Evolutionary conservation across 2,113 vertebrate genomes (phyloP).

Genomic region (Bos javanicus): DNA sequence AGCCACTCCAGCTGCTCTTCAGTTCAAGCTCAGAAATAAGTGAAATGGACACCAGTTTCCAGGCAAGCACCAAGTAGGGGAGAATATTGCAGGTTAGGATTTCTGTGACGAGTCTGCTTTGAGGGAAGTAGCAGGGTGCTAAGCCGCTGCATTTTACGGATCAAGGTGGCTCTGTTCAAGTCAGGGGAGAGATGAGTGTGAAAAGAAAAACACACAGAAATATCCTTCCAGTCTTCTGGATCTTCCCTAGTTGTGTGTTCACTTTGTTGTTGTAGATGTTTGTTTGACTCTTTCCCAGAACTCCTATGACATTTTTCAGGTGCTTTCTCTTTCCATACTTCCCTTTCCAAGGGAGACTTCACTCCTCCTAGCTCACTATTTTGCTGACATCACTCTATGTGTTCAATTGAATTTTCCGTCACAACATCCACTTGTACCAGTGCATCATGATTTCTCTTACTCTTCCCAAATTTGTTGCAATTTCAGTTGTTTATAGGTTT

Average conservation of each 20-base stretch:
- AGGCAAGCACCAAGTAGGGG: background rate
- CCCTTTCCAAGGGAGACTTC: background rate
- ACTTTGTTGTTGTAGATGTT: background rate
- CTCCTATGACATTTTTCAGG: rapidly evolving
- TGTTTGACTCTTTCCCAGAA: background rate
- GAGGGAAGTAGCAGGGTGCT: background rate
- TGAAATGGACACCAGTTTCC: background rate
- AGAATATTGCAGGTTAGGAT: background rate
- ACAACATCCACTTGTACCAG: background rate
- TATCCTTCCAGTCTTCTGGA: background rate
- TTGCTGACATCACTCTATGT: background rate
- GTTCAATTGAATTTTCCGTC: background rate
- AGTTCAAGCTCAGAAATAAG: background rate
- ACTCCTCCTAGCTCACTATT: background rate
- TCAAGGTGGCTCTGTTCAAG: background rate
- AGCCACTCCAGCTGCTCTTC: background rate
- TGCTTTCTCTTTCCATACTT: background rate
- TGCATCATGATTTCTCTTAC: background rate
- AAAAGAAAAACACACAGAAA: no score
- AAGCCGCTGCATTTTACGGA: rapidly evolving
- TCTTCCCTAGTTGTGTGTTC: background rate
- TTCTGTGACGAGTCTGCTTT: background rate
- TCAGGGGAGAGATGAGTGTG: background rate
- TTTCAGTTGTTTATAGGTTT: background rate
- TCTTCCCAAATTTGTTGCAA: background rate